phyloP scores from a whole-genome alignment of 2,888 invertebrate species.

The Camptogramma bilineatum region DNA sequence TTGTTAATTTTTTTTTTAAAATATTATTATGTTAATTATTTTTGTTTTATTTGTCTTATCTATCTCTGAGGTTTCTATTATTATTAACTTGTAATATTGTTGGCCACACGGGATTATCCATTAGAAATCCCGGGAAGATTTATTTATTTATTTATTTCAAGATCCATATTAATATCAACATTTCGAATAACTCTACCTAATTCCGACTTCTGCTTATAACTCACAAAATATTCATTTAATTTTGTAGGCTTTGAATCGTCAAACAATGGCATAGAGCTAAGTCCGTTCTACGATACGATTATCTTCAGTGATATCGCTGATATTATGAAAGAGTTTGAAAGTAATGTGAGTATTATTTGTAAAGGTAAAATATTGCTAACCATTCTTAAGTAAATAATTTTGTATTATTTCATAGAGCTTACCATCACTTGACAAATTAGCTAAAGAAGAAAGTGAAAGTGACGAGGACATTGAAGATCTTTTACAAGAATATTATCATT shows the following conservation, averaged over 20 bases:
- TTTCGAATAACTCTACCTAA: no score
- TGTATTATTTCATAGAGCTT: conserved; percentile 57
- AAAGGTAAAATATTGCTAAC: background rate
- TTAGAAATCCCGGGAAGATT: no score
- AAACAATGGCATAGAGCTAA: conserved; percentile 61
- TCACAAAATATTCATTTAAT: background rate
- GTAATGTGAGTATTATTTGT: conserved; percentile 59
- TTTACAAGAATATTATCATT: conserved; percentile 72
- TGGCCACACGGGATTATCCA: no score
- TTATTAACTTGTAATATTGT: no score
- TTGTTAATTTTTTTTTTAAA: no score
- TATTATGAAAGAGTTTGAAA: conserved; percentile 72
- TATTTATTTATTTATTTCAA: no score
- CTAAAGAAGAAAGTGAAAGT: conserved; percentile 67
- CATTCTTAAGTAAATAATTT: background rate
- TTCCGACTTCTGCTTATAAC: no score
- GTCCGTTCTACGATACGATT: conserved; percentile 72
- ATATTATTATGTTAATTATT: no score
- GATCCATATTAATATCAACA: no score
- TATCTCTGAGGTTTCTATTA: no score
- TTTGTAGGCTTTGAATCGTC: conserved; percentile 36
- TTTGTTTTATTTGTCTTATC: no score
- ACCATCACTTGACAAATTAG: conserved; percentile 54
- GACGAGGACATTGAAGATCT: conserved; percentile 73
- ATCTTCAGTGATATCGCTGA: conserved; percentile 76